Evolutionary conservation across 2,113 vertebrate genomes (phyloP).

Genomic region (Illadopsis cleaveri): DNA sequence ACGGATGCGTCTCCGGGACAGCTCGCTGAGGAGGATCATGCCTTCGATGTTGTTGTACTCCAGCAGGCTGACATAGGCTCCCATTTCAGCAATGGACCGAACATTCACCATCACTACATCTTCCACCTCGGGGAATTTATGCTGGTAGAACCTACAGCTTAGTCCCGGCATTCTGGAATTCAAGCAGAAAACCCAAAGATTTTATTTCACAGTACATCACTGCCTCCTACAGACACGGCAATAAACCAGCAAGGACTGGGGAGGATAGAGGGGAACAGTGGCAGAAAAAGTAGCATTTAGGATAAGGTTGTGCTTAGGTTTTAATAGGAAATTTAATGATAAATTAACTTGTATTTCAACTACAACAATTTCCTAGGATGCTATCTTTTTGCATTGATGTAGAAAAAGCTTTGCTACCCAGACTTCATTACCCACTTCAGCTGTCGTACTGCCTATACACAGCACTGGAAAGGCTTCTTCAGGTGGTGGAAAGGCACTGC

Average conservation of each 20-base stretch:
- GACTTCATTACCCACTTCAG: not conserved
- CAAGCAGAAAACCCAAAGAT: not conserved
- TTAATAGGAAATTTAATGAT: not conserved
- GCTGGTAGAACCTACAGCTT: constrained; percentile 98
- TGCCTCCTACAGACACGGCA: not conserved
- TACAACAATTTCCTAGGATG: not conserved
- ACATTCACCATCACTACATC: constrained; percentile 99
- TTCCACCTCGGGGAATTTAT: constrained; percentile 97
- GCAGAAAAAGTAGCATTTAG: not conserved
- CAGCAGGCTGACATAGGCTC: constrained; percentile 95
- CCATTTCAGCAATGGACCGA: constrained; percentile 97
- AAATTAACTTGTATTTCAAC: not conserved
- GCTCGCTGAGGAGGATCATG: constrained; percentile 97
- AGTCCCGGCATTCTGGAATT: constrained; percentile 91
- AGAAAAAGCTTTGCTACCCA: not conserved
- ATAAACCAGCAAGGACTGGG: not conserved
- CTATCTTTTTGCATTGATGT: not conserved
- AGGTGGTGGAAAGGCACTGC: not conserved
- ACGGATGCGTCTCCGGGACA: constrained; percentile 93
- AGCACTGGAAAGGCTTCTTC: not conserved
- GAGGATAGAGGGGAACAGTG: not conserved
- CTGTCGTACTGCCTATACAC: too few relatives aligned
- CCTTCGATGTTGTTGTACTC: constrained; percentile 99
- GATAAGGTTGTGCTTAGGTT: not conserved
- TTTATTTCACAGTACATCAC: not conserved